These are phyloP conservation scores for Drosophila biarmipes DNA, from an alignment of 1,140 invertebrate species.

Conservation along the genomic window DNA sequence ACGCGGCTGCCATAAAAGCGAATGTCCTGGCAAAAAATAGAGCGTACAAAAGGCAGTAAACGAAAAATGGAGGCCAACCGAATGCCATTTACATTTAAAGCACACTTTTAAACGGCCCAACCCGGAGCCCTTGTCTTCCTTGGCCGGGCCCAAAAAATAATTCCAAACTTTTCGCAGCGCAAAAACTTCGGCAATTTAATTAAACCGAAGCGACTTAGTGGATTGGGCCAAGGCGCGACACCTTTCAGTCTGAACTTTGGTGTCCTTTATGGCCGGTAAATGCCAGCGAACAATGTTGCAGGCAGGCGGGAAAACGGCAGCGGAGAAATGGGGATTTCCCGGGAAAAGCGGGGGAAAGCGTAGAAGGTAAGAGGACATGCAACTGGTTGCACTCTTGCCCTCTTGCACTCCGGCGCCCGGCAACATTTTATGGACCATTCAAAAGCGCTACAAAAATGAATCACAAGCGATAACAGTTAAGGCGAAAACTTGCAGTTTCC, in stretches of 20 bases:
- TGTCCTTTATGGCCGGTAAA: slow-evolving; percentile 27
- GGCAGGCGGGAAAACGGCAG: neutral
- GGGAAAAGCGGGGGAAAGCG: neutral
- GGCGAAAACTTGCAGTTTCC: slow-evolving; percentile 55
- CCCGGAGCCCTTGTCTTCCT: slow-evolving; percentile 13
- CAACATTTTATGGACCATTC: slow-evolving; percentile 67
- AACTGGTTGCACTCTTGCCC: slow-evolving; percentile 70
- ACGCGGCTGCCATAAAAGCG: slow-evolving; percentile 62
- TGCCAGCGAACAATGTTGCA: slow-evolving; percentile 36
- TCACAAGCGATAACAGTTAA: slow-evolving; percentile 67
- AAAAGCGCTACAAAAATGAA: slow-evolving; percentile 64
- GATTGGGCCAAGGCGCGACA: slow-evolving; percentile 19
- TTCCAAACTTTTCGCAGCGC: slow-evolving; percentile 38
- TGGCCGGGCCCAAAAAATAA: slow-evolving; percentile 32
- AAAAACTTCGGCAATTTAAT: slow-evolving; percentile 74
- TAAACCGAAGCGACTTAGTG: slow-evolving; percentile 48
- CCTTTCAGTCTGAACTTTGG: slow-evolving; percentile 40
- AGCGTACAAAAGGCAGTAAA: slow-evolving; percentile 27
- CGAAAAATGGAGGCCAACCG: slow-evolving; percentile 58
- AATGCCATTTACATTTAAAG: slow-evolving; percentile 73
- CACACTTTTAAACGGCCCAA: slow-evolving; percentile 12
- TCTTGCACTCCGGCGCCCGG: slow-evolving; percentile 43
- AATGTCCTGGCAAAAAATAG: slow-evolving; percentile 53
- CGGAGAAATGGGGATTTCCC: neutral
- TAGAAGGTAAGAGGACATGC: slow-evolving; percentile 34